Conservation (phyloP, 2,113 vertebrate species). For the Apteryx mantelli region DNA sequence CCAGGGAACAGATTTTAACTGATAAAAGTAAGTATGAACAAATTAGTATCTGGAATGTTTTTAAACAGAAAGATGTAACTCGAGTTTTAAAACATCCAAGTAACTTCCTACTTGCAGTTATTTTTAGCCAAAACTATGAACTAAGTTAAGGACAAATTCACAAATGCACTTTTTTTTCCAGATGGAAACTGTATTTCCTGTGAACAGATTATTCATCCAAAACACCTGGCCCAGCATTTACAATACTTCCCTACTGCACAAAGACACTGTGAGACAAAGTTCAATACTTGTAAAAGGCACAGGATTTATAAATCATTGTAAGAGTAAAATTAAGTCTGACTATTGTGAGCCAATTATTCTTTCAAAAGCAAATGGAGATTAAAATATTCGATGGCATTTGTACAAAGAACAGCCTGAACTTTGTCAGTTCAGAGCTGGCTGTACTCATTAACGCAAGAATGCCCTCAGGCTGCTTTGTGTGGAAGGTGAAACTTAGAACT, state of each 20-base stretch:
- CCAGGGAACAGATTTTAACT: not conserved
- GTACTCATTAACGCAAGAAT: slow-evolving; percentile 62
- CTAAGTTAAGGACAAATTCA: not conserved
- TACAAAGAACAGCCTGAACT: slow-evolving; percentile 71
- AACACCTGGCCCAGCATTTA: not conserved
- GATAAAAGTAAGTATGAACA: not conserved
- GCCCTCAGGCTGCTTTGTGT: slow-evolving; percentile 41
- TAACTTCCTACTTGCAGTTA: not conserved
- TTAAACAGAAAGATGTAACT: not conserved
- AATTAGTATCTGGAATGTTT: not conserved
- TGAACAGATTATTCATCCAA: not conserved
- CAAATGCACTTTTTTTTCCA: not conserved
- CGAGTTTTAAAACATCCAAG: not conserved
- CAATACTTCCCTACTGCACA: not conserved
- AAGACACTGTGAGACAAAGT: not conserved
- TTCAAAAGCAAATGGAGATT: slow-evolving; percentile 49
- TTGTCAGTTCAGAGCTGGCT: slow-evolving; percentile 46
- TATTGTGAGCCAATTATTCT: slow-evolving; percentile 17
- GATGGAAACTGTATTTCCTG: not conserved
- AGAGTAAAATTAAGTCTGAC: not conserved
- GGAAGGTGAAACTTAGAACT: not conserved
- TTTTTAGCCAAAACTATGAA: not conserved
- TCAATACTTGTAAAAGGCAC: not conserved
- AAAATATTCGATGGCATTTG: slow-evolving; percentile 32
- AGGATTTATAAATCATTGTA: not conserved